Evolutionary conservation across 2,797 vertebrate genomes (phyloP).

Genomic region (Enteromius thamalakanensis): DNA sequence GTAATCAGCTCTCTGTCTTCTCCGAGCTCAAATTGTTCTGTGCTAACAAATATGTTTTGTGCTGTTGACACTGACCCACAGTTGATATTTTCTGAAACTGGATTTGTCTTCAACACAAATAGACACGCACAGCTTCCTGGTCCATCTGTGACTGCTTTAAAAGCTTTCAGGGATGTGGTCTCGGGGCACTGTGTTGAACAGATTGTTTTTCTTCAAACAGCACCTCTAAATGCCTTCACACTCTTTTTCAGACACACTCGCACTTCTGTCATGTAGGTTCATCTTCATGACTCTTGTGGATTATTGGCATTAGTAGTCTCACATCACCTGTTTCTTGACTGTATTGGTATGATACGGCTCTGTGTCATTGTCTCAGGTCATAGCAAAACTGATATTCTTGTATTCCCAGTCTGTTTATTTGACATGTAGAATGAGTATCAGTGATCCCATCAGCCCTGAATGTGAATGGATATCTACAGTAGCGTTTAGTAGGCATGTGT

Average conservation of each 20-base stretch:
- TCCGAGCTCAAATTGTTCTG: conserved; percentile 13
- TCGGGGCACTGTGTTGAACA: conserved; percentile 41
- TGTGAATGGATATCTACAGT: background rate
- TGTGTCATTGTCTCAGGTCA: background rate
- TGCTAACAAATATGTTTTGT: conserved; percentile 11
- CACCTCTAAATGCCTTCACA: conserved; percentile 29
- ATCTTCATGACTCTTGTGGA: background rate
- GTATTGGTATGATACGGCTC: background rate
- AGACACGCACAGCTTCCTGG: background rate
- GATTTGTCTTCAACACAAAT: conserved; percentile 9
- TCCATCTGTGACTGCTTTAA: conserved; percentile 40
- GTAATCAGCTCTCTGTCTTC: background rate
- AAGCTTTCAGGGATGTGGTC: conserved; percentile 22
- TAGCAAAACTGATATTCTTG: background rate
- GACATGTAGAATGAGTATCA: background rate
- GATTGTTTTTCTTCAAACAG: conserved; percentile 50
- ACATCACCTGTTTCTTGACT: background rate
- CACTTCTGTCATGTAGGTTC: background rate
- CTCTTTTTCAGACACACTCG: background rate
- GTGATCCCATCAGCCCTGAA: background rate
- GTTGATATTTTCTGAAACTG: background rate
- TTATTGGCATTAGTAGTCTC: conserved; percentile 13
- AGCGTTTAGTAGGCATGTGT: background rate
- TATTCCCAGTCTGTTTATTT: conserved; percentile 13
- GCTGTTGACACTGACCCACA: background rate